Percentiles rank a stretch among this genome's conserved stretches.
These are phyloP conservation scores for Ardeotis arabs DNA, from an alignment of 2,113 vertebrate species.

Conservation along the genomic window DNA sequence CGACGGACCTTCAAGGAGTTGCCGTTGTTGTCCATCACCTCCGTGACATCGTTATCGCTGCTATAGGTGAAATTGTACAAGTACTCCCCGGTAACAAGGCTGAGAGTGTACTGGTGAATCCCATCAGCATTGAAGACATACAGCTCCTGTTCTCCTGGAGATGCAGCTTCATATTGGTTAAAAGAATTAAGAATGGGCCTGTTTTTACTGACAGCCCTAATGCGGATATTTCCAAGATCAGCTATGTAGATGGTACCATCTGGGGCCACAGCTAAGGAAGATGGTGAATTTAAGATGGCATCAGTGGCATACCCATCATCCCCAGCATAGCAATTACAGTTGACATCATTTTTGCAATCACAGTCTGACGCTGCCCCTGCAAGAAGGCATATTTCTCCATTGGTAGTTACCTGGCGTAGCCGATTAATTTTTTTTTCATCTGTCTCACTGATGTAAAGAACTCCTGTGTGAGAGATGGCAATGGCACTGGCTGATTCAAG, in stretches of 20 bases:
- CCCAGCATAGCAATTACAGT: constrained; percentile 97
- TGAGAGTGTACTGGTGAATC: constrained; percentile 93
- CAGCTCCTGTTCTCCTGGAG: constrained; percentile 93
- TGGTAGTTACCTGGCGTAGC: constrained; percentile 92
- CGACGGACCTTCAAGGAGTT: constrained; percentile 92
- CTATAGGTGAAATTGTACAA: constrained; percentile 96
- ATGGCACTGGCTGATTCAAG: constrained; percentile 97
- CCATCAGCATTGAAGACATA: constrained; percentile 95
- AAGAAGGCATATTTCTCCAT: constrained; percentile 96
- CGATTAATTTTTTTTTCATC: constrained; percentile 99
- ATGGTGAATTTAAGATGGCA: constrained; percentile 93
- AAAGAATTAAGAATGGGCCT: constrained; percentile 83
- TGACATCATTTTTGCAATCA: constrained; percentile 99
- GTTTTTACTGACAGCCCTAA: constrained; percentile 92
- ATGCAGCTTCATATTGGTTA: constrained; percentile 93
- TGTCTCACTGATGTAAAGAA: constrained; percentile 97
- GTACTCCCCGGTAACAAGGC: constrained; percentile 93
- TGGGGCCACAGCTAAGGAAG: constrained; percentile 93
- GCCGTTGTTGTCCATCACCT: constrained; percentile 90
- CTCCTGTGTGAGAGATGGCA: constrained; percentile 92
- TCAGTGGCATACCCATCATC: constrained; percentile 97
- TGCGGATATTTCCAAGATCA: constrained; percentile 97
- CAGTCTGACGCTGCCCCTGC: constrained; percentile 95
- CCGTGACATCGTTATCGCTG: constrained; percentile 84
- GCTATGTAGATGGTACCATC: constrained; percentile 96